Base-by-base conservation (phyloP, 2,113 vertebrate genomes). In the Sinocyclocheilus anshuiensis region DNA sequence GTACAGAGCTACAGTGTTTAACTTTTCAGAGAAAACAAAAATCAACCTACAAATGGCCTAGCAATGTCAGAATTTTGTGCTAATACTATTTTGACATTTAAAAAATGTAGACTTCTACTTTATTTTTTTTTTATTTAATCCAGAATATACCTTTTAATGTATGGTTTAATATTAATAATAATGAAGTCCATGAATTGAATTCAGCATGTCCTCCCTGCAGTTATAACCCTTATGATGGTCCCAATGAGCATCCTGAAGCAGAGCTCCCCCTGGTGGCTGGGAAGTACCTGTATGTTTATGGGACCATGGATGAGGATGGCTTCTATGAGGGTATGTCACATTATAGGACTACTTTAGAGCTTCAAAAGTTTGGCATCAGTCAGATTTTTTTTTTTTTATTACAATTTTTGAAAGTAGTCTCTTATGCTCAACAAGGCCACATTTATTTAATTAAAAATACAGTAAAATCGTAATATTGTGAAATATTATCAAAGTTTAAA, bases 271-370 rank as follows among this genome's bases (percentile, higher is more conserved):
- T 99, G 91, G 95, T 97, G 83, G 96, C 98, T 39, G 98, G 98
- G 90, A 99, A 98, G 89, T 99, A 99, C 92, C 97, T 99, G 11
- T 99, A 99, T 4, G 94, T 99, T 59, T 99, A 99, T 6, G 98
- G 98, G 83, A 97, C 98, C 85, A 99, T 99, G 98, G 98, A 99
- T 3, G 98, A 99, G 87, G 98, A 99, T 4, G 98, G 98, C 77
- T 99, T 99, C 93, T 99, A 97, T 2, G 97, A 99, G 97, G 98
- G 98, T 99, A 69, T 33, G 78, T 76, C 13, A 45, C 10, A 71
- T 9, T 39, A 53, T 48, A 42, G 9, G 36, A 12, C 36, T 20
- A 22, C 69, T 12, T 72, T 36, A 42, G 9, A 72, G 18, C 39
- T 72, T 72, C 18, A 71, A 71, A 33, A 18, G 16, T 72, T 20